phyloP scores from a whole-genome alignment of 2,113 vertebrate genomes.

The Passerina amoena region DNA sequence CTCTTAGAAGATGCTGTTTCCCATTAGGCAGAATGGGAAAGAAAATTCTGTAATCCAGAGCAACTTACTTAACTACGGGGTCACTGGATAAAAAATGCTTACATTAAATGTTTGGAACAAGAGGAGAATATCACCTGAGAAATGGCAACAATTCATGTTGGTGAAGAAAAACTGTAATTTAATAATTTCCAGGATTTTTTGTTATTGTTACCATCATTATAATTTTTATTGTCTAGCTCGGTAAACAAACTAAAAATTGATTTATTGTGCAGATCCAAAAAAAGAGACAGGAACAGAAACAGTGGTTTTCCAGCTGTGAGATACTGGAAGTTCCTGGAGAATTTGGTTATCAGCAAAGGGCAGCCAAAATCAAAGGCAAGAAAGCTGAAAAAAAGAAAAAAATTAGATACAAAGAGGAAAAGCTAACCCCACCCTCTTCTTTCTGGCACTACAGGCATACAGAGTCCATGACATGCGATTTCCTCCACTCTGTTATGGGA shows the following conservation, averaged over 20 bases:
- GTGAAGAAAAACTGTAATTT: neutral
- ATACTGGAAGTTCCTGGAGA: neutral
- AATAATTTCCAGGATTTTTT: neutral
- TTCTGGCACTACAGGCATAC: neutral
- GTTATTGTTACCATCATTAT: neutral
- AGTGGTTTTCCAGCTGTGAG: neutral
- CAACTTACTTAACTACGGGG: neutral
- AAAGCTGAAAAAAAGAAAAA: slow-evolving; percentile 23
- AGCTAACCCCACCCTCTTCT: neutral
- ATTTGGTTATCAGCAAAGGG: neutral
- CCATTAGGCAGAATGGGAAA: neutral
- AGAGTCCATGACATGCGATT: neutral
- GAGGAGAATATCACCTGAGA: neutral
- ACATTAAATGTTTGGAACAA: neutral
- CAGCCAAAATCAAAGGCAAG: neutral
- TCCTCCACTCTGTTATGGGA: neutral
- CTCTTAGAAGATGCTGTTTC: neutral
- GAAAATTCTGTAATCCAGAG: neutral
- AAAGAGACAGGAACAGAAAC: neutral
- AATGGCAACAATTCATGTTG: neutral
- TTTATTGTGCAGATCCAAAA: neutral
- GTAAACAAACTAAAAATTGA: neutral
- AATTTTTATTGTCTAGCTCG: neutral
- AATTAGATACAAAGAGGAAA: neutral
- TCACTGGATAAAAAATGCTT: neutral